phyloP scores from a whole-genome alignment of 30 jellyfish, hydroid and myxozoan genomes.

The Aurelia aurita complex sp. Pacific region DNA sequence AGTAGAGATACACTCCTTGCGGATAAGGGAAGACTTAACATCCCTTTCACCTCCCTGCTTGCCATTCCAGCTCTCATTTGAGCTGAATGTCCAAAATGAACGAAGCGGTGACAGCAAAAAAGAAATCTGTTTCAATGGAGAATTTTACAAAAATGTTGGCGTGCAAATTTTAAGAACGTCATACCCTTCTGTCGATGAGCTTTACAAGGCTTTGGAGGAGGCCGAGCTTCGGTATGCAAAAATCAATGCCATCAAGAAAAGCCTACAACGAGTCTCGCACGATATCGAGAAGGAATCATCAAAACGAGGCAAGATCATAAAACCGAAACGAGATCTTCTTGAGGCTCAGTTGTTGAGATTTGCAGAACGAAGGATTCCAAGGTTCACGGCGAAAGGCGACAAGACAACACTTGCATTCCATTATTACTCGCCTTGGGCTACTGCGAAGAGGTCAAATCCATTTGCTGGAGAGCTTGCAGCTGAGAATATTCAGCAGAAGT shows the following conservation, averaged over 20 bases:
- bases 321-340: not conserved
- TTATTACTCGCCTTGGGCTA: slow-evolving; percentile 54
- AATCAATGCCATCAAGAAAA: slow-evolving; percentile 7
- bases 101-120: not conserved
- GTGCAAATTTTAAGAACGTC: not conserved
- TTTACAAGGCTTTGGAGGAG: slow-evolving; percentile 28
- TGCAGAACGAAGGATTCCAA: slow-evolving; percentile 29
- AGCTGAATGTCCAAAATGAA: not conserved
- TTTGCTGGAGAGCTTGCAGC: not conserved
- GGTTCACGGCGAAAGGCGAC: slow-evolving; percentile 7
- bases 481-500: too few species aligned
- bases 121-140: slow-evolving; percentile 35
- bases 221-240: slow-evolving; percentile 34
- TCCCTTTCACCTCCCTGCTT: slow-evolving; percentile 20
- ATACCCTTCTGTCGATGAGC: slow-evolving; percentile 14
- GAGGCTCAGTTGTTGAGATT: slow-evolving; percentile 2
- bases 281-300: not conserved
- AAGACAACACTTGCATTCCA: slow-evolving; percentile 23
- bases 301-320: not conserved
- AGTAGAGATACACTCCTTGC: not conserved
- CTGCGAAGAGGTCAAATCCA: slow-evolving; percentile 11
- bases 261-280: not conserved
- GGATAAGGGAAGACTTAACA: slow-evolving; percentile 5
- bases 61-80: slow-evolving; percentile 27
- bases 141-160: slow-evolving; percentile 36